phyloP scores from a whole-genome alignment of 2,113 vertebrate genomes.

The Calyptommatus sinebrachiatus region DNA sequence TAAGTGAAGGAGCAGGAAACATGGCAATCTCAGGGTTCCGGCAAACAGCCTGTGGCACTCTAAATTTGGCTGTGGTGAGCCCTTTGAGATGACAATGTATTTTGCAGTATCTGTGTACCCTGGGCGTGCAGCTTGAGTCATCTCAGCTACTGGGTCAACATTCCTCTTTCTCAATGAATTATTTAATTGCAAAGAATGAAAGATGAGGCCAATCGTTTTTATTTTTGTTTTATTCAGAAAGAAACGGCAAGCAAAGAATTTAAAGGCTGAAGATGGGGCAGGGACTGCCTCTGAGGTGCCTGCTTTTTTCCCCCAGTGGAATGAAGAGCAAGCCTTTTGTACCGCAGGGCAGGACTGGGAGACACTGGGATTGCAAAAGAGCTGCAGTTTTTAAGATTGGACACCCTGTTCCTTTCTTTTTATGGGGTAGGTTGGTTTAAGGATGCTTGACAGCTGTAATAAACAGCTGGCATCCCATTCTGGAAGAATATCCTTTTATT shows the following conservation, averaged over 20 bases:
- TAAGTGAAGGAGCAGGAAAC: background rate
- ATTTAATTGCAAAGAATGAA: constrained; percentile 36
- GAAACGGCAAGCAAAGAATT: too few species aligned
- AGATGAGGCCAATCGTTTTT: background rate
- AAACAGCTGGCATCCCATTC: constrained; percentile 81
- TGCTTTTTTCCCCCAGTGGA: background rate
- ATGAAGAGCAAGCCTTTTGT: background rate
- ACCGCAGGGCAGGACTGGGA: background rate
- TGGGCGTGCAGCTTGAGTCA: constrained; percentile 12
- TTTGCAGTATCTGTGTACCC: constrained; percentile 8
- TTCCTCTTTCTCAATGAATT: constrained; percentile 37
- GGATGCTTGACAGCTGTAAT: constrained; percentile 83
- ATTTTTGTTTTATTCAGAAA: background rate
- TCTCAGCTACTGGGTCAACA: constrained; percentile 30
- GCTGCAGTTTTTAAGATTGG: constrained; percentile 42
- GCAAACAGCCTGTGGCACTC: constrained; percentile 14
- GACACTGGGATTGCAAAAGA: background rate
- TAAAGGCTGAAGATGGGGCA: too few species aligned
- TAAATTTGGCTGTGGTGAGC: constrained; percentile 2
- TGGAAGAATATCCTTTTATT: constrained; percentile 80
- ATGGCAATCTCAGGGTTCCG: background rate
- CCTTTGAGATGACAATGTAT: background rate
- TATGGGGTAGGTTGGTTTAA: constrained; percentile 70
- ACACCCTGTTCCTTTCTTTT: constrained; percentile 42
- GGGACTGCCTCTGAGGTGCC: too few species aligned